A percentile compares a stretch with the other conserved stretches of the same genome.
These are phyloP conservation scores for Alectoris magna DNA, from an alignment of 2,797 vertebrate species.

Conservation along the genomic window DNA sequence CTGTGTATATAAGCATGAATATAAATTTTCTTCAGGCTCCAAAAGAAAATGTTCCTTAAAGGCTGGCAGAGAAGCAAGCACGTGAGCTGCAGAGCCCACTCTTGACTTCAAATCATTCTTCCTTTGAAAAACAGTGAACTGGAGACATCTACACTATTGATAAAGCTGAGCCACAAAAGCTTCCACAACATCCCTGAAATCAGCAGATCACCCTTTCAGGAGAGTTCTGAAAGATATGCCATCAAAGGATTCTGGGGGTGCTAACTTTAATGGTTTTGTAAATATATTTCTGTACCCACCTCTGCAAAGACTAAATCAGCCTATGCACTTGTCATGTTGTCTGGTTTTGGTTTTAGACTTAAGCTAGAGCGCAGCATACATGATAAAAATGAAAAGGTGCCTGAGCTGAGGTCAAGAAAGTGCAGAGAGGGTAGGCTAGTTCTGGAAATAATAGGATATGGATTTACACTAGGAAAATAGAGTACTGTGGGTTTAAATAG, in stretches of 20 bases:
- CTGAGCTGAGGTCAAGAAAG: not conserved
- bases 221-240: not conserved
- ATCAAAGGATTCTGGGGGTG: not conserved
- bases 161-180: not conserved
- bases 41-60: not conserved
- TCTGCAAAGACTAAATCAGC: not conserved
- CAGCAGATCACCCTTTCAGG: not conserved
- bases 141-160: not conserved
- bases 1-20: not conserved
- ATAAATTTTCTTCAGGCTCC: conserved; percentile 2
- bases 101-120: not conserved
- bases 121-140: not conserved
- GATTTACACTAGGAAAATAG: not conserved
- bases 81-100: not conserved
- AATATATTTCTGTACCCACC: not conserved
- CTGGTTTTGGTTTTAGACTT: not conserved
- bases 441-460: not conserved
- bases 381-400: not conserved
- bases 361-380: not conserved
- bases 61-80: not conserved
- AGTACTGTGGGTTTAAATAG: not conserved
- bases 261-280: not conserved
- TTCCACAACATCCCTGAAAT: not conserved
- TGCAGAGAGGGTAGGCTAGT: not conserved
- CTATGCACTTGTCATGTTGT: not conserved